Evolutionary conservation across 2,797 vertebrate genomes (phyloP).

Genomic region (Ctenopoma multispine): DNA sequence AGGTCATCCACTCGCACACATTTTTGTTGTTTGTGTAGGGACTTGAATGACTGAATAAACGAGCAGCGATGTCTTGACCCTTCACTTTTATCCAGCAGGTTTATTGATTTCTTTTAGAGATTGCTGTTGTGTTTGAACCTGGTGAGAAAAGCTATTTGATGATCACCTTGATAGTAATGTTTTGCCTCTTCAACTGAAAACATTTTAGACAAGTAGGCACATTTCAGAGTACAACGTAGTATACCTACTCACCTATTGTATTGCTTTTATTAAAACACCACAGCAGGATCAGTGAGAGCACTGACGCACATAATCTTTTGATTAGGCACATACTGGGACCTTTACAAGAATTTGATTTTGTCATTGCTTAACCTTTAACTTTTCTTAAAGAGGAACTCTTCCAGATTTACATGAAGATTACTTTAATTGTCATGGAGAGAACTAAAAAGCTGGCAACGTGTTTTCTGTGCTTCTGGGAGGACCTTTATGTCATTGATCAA

Average conservation of each 20-base stretch:
- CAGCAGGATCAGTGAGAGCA: background rate
- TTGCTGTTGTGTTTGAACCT: conserved; percentile 32
- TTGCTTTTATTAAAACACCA: background rate
- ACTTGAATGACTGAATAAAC: conserved; percentile 48
- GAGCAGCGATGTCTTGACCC: conserved; percentile 41
- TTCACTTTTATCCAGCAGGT: conserved; percentile 23
- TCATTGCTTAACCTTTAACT: background rate
- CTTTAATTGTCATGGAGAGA: background rate
- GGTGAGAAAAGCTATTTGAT: conserved; percentile 13
- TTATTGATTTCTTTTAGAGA: conserved; percentile 61
- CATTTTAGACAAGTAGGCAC: background rate
- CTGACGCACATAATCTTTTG: background rate
- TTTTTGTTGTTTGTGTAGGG: conserved; percentile 43
- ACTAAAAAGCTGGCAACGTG: background rate
- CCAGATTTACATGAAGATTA: background rate
- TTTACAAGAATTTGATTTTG: background rate
- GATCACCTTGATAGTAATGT: conserved; percentile 10
- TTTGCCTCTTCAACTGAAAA: conserved; percentile 1
- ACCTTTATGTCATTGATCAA: background rate
- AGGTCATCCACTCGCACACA: conserved; percentile 54
- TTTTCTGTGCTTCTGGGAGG: background rate
- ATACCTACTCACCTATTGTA: background rate
- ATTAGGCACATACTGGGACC: background rate
- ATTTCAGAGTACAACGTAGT: background rate
- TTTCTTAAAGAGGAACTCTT: background rate